Percentiles rank a stretch among this genome's conserved stretches.
phyloP scores from a whole-genome alignment of 2,888 invertebrate genomes.

The Eupithecia tripunctaria region DNA sequence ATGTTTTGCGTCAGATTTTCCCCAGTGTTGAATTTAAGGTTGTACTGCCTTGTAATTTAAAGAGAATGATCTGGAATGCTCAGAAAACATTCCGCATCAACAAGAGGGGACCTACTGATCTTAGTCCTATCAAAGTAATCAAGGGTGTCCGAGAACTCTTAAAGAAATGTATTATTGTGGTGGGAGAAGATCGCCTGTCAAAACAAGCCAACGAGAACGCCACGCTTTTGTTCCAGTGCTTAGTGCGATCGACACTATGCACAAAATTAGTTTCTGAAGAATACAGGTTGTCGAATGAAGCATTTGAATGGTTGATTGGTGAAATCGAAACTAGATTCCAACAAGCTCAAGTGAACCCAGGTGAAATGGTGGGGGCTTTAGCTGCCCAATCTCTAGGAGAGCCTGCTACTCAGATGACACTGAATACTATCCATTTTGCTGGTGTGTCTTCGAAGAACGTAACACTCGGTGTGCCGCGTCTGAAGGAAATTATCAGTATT shows the following conservation, averaged over 20 bases:
- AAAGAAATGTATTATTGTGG: slow-evolving; percentile 95
- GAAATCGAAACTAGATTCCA: slow-evolving; percentile 99
- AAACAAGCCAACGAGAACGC: slow-evolving; percentile 99
- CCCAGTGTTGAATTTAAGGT: slow-evolving; percentile 98
- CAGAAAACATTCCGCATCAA: slow-evolving; percentile 99
- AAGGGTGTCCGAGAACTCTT: slow-evolving; percentile 95
- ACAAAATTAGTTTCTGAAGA: slow-evolving; percentile 98
- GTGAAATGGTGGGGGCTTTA: slow-evolving; percentile 99
- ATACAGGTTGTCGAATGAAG: slow-evolving; percentile 96
- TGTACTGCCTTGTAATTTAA: slow-evolving; percentile 98
- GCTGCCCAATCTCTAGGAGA: slow-evolving; percentile 99
- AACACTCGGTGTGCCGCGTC: slow-evolving; percentile 98
- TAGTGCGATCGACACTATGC: slow-evolving; percentile 97
- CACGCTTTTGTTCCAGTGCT: slow-evolving; percentile 97
- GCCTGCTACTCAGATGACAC: slow-evolving; percentile 99
- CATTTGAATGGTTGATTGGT: slow-evolving; percentile 99
- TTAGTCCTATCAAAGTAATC: slow-evolving; percentile 96
- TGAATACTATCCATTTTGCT: slow-evolving; percentile 99
- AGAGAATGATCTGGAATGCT: slow-evolving; percentile 99
- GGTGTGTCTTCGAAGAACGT: slow-evolving; percentile 99
- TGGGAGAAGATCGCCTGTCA: slow-evolving; percentile 97
- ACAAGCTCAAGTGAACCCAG: slow-evolving; percentile 97
- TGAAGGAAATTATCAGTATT: slow-evolving; percentile 99
- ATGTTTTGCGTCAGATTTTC: slow-evolving; percentile 95
- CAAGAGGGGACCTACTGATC: slow-evolving; percentile 95